A percentile compares a stretch with the other conserved stretches of the same genome.
Evolutionary conservation across 1,140 invertebrate genomes (phyloP).

Genomic region (Pseudomyrmex sp.): DNA sequence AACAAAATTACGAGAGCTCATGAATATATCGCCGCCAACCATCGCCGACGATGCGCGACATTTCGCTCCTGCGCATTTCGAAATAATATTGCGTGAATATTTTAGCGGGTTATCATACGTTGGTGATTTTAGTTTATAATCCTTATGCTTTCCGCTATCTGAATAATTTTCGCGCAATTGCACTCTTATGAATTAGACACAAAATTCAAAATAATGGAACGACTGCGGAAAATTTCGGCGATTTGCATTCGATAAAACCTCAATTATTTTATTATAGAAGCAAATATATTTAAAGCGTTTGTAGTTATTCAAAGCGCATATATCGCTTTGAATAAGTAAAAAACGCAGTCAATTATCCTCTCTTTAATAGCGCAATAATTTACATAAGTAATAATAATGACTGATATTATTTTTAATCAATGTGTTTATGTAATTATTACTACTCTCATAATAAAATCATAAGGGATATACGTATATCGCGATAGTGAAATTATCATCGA

Average conservation of each 20-base stretch:
- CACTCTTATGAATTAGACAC: slow-evolving; percentile 26
- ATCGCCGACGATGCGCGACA: slow-evolving; percentile 34
- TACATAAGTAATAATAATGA: not conserved
- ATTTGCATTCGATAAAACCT: not conserved
- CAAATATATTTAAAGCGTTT: not conserved
- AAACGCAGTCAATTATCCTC: not conserved
- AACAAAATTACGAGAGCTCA: slow-evolving; percentile 53
- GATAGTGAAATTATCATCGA: not conserved
- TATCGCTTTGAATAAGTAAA: not conserved
- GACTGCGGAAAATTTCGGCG: slow-evolving; percentile 1
- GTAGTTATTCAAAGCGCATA: not conserved
- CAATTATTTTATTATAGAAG: not conserved
- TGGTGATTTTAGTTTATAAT: slow-evolving; percentile 44
- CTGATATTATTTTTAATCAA: not conserved
- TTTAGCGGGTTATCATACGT: slow-evolving; percentile 37
- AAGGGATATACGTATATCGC: not conserved
- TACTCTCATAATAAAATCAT: not conserved
- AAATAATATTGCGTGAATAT: slow-evolving; percentile 59
- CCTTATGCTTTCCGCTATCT: slow-evolving; percentile 14
- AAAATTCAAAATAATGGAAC: not conserved
- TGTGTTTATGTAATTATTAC: not conserved
- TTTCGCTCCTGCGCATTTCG: slow-evolving; percentile 35
- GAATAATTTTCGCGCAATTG: slow-evolving; percentile 21
- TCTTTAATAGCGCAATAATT: not conserved
- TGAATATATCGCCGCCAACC: slow-evolving; percentile 41